Conservation (phyloP, 2,113 vertebrate genomes). For the Accipiter virgatus region DNA sequence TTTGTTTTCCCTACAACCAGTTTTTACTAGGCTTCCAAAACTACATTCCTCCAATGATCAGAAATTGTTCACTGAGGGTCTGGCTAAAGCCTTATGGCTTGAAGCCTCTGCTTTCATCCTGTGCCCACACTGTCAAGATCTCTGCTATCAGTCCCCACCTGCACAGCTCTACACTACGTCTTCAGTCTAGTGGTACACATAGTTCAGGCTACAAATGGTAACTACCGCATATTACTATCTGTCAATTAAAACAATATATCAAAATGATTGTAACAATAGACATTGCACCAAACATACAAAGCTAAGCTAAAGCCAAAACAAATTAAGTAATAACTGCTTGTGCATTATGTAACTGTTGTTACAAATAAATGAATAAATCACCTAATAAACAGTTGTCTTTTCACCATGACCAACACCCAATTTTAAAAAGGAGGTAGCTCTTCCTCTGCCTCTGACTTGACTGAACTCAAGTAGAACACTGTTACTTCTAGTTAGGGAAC, state of each 20-base stretch:
- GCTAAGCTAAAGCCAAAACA: neutral
- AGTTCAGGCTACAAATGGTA: neutral
- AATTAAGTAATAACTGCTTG: neutral
- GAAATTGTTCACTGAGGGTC: neutral
- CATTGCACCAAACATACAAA: neutral
- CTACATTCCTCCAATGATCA: neutral
- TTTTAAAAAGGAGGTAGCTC: neutral
- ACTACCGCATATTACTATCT: neutral
- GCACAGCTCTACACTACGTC: neutral
- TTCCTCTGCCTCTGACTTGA: neutral
- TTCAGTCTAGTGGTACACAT: neutral
- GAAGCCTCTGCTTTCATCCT: neutral
- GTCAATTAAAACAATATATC: neutral
- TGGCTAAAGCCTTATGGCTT: neutral
- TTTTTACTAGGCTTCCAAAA: neutral
- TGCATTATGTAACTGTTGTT: neutral
- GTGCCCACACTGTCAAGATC: neutral
- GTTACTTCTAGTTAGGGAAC: neutral
- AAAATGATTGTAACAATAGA: neutral
- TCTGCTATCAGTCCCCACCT: neutral
- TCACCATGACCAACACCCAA: rapidly evolving
- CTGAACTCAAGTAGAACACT: neutral
- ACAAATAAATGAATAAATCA: neutral
- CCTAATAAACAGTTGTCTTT: neutral
- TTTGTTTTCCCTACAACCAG: neutral